These are phyloP conservation scores for Sclerodermus sp. DNA, from an alignment of 2,888 invertebrate genomes.

Conservation along the genomic window DNA sequence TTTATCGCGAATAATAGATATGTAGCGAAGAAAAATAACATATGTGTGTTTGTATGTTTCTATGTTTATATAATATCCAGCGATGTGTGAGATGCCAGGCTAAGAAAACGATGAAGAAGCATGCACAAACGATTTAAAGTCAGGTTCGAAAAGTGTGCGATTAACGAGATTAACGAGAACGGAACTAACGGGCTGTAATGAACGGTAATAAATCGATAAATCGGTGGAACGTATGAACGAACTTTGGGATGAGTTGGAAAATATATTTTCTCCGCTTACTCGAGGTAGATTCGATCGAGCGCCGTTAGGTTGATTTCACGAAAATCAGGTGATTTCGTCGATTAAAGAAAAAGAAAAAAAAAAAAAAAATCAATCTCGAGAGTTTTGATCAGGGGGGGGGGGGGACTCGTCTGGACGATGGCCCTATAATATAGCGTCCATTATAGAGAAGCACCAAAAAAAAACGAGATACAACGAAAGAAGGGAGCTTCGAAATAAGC, in stretches of 20 bases:
- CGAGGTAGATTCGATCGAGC: too few species aligned
- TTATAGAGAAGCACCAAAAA: too few species aligned
- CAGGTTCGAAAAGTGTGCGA: not conserved
- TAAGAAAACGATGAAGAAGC: conserved; percentile 24
- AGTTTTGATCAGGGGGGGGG: too few species aligned
- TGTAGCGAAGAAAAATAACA: conserved; percentile 26
- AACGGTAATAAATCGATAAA: conserved; percentile 12
- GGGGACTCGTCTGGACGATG: too few species aligned
- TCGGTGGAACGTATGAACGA: conserved; percentile 1
- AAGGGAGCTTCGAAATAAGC: too few species aligned
- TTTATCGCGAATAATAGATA: conserved; percentile 23
- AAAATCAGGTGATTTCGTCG: too few species aligned
- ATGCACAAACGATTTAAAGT: not conserved
- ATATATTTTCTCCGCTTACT: too few species aligned
- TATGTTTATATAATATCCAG: conserved; percentile 54
- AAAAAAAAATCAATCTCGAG: too few species aligned
- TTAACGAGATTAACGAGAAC: conserved; percentile 5
- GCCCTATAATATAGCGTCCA: too few species aligned
- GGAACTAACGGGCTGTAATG: conserved; percentile 10
- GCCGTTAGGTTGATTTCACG: too few species aligned
- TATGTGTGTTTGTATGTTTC: conserved; percentile 53
- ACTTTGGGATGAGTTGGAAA: not conserved
- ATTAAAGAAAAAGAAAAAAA: too few species aligned
- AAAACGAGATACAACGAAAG: too few species aligned
- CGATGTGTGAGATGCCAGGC: conserved; percentile 36